Base-by-base conservation (phyloP, 2,797 vertebrate species). In the Echiichthys vipera region DNA sequence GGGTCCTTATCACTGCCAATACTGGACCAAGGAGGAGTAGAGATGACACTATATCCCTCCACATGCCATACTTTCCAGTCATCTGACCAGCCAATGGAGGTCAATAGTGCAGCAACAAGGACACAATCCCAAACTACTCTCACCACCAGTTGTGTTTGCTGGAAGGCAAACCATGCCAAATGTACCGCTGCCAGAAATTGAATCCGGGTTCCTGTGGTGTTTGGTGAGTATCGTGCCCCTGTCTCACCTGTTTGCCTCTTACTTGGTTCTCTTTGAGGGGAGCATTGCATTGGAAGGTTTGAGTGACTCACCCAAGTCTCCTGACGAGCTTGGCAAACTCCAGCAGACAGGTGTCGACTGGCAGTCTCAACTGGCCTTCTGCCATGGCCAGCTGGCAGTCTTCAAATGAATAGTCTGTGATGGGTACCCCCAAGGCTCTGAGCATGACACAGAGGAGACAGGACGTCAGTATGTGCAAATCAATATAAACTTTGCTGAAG, bases 341-440 rank as follows among this genome's bases (percentile, higher is more conserved):
- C 78, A 99, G 79, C 49, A 99, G 95, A 90, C 96, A 97, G 0
- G 98, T 98, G 91, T 98, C 95, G 24, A 95, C 93, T n/a, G 98
- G 98, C 20, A 99, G 95, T 34, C 95, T 95, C 70, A 99, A 95
- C 76, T 97, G 98, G 85, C 98, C 97, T 81, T 97, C 96, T 5
- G 97, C 97, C 95, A 99, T 95, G 78, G 97, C 96, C 81, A 99
- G 94, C 94, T 98, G 97, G 94, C 98, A 99, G 90, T 99, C 98
- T 93, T 99, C 98, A 87, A 97, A 98, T 0, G 98, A 97, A 87
- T 99, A 99, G 90, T 99, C 98, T 6, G 98, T 99, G 84, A 98
- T 96, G 0, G 97, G 93, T 59, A 98, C 92, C 39, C 95, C 95
- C 80, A 99, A 86, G 0, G 98, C 97, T 89, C 98, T 99, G 88